Percentiles rank a stretch among this genome's conserved stretches.
Conservation (phyloP, 2,888 invertebrate genomes). For the Coecobrya sp. region DNA sequence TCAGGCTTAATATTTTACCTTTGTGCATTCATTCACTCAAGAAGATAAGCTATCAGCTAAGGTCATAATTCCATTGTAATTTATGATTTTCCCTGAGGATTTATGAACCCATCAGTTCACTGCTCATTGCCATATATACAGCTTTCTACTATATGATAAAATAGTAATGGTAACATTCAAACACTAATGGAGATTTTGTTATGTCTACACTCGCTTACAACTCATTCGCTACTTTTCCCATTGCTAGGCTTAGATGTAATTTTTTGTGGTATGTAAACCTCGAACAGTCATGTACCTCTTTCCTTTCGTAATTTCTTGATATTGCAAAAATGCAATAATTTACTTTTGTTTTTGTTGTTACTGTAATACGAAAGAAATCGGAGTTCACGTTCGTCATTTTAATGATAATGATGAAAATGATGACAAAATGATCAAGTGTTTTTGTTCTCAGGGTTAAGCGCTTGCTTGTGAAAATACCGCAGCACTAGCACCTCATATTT, state of each 20-base stretch:
- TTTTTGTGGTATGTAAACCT: background rate
- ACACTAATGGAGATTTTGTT: conserved; percentile 48
- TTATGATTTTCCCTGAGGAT: conserved; percentile 77
- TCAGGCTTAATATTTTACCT: background rate
- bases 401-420: conserved; percentile 39
- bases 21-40: conserved; percentile 26
- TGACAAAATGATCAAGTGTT: conserved; percentile 62
- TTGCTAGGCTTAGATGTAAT: background rate
- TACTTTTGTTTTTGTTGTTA: background rate
- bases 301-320: background rate
- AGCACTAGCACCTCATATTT: conserved; percentile 23
- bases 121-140: conserved; percentile 39
- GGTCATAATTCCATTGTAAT: conserved; percentile 78
- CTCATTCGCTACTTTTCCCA: conserved; percentile 27
- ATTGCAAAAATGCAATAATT: conserved; percentile 12
- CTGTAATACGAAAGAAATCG: background rate
- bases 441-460: conserved; percentile 1
- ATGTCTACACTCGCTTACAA: conserved; percentile 6
- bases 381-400: conserved; percentile 12
- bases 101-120: conserved; percentile 78
- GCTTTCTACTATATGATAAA: background rate
- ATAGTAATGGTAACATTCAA: background rate
- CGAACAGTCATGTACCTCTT: background rate
- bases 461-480: conserved; percentile 37
- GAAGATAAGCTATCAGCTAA: conserved; percentile 63